These are phyloP conservation scores for Prionchulus punctatus DNA, from an alignment of 2,888 invertebrate species.

Conservation along the genomic window DNA sequence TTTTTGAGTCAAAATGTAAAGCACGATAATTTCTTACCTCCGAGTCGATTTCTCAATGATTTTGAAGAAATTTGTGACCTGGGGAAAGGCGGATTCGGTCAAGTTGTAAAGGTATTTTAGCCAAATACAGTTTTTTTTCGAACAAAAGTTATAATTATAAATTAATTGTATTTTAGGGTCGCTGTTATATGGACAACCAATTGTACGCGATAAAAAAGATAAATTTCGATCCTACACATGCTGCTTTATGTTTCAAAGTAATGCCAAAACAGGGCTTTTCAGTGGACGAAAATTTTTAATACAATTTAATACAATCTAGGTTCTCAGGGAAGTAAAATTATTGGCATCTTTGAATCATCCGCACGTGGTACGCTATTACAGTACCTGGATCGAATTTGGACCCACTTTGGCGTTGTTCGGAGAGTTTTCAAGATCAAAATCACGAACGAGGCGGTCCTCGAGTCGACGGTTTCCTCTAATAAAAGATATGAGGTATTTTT, in stretches of 20 bases:
- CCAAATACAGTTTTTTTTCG: too few relatives aligned
- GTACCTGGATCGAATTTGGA: slow-evolving; percentile 68
- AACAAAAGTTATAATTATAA: too few relatives aligned
- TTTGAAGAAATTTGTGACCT: slow-evolving; percentile 33
- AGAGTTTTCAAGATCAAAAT: too few relatives aligned
- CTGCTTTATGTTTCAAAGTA: neutral
- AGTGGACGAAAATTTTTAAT: too few relatives aligned
- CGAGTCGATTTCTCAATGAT: slow-evolving; percentile 13
- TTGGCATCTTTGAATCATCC: slow-evolving; percentile 83
- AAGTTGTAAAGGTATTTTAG: neutral
- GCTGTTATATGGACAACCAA: slow-evolving; percentile 35
- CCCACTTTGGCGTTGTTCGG: neutral
- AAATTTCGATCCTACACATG: neutral
- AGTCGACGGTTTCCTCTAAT: neutral
- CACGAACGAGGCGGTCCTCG: too few relatives aligned
- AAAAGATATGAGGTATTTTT: neutral
- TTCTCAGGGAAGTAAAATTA: slow-evolving; percentile 82
- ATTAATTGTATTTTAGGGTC: neutral
- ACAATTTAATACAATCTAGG: too few relatives aligned
- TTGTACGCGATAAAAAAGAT: slow-evolving; percentile 69
- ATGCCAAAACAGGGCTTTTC: too few relatives aligned
- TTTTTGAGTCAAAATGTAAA: too few relatives aligned
- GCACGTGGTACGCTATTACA: slow-evolving; percentile 84
- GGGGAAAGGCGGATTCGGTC: slow-evolving; percentile 67
- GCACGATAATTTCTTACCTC: too few relatives aligned